Evolutionary conservation across 1,140 invertebrate species (phyloP).

Genomic region (Physella acuta): DNA sequence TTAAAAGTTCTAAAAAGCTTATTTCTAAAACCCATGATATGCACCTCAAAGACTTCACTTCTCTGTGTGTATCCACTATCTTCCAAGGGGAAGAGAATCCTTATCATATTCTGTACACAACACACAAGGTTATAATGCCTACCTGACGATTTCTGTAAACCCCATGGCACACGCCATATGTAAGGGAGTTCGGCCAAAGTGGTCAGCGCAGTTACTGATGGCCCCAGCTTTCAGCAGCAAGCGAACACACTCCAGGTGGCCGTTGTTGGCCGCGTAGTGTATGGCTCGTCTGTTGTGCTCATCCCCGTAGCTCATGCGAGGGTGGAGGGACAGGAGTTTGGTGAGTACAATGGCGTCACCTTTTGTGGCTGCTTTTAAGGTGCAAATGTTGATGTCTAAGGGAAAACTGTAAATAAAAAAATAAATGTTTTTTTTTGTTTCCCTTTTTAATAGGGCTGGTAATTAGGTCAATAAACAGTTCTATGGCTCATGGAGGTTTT

Average conservation of each 20-base stretch:
- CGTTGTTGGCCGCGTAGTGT: slow-evolving; percentile 24
- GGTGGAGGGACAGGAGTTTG: slow-evolving; percentile 12
- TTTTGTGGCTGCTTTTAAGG: not conserved
- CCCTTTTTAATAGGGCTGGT: no score
- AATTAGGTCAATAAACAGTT: not conserved
- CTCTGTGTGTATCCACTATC: no score
- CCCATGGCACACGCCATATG: slow-evolving; percentile 14
- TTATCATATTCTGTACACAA: not conserved
- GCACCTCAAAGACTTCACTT: no score
- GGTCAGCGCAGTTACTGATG: slow-evolving; percentile 19
- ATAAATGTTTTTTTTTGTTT: not conserved
- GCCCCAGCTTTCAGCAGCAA: slow-evolving; percentile 23
- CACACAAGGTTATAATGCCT: not conserved
- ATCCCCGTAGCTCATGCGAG: slow-evolving; percentile 16
- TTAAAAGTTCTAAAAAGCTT: no score
- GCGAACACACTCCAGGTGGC: slow-evolving; percentile 15
- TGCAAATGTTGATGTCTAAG: slow-evolving; percentile 14
- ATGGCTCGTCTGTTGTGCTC: slow-evolving; percentile 4
- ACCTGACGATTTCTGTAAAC: slow-evolving; percentile 21
- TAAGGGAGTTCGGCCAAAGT: slow-evolving; percentile 5
- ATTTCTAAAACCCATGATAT: no score
- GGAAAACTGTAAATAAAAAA: slow-evolving; percentile 12
- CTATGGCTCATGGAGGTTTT: not conserved
- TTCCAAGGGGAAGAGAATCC: not conserved
- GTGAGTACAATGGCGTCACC: slow-evolving; percentile 6